Evolutionary conservation across 2,888 invertebrate genomes (phyloP).

Genomic region (Oeneis ivallda): DNA sequence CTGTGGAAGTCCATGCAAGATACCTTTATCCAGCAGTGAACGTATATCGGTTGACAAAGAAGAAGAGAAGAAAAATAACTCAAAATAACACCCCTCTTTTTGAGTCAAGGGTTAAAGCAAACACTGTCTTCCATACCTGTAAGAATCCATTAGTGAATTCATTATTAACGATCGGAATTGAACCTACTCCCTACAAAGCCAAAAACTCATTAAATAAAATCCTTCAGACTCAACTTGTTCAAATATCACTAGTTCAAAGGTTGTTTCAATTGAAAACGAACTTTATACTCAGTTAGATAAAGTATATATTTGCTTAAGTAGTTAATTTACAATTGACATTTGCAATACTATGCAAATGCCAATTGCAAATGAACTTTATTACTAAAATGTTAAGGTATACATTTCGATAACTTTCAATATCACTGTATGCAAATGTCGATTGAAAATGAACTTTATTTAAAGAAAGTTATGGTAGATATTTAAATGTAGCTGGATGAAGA

Average conservation of each 20-base stretch:
- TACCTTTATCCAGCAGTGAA: too few relatives aligned
- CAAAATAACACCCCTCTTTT: too few relatives aligned
- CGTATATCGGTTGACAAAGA: too few relatives aligned
- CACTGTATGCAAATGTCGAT: not conserved
- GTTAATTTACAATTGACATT: not conserved
- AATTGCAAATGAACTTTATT: not conserved
- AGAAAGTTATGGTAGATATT: not conserved
- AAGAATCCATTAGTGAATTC: slow-evolving; percentile 2
- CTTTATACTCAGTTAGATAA: too few relatives aligned
- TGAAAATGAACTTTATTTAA: not conserved
- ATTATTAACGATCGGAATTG: slow-evolving; percentile 20
- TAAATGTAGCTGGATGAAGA: not conserved
- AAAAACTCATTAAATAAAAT: slow-evolving; percentile 25
- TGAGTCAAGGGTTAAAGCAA: too few relatives aligned
- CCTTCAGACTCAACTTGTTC: slow-evolving; percentile 20
- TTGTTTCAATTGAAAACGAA: slow-evolving; percentile 4
- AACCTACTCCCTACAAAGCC: slow-evolving; percentile 14
- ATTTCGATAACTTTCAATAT: not conserved
- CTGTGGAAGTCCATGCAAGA: too few relatives aligned
- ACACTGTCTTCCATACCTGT: too few relatives aligned
- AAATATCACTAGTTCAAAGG: slow-evolving; percentile 27
- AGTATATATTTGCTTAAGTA: not conserved
- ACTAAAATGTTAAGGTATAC: not conserved
- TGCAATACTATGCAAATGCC: not conserved
- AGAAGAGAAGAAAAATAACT: too few relatives aligned